Evolutionary conservation across 35 echinoderm and acorn worm species (phyloP), one percentile per base, ranked within the genome.

Genomic region (Holothuria glaberrima): DNA sequence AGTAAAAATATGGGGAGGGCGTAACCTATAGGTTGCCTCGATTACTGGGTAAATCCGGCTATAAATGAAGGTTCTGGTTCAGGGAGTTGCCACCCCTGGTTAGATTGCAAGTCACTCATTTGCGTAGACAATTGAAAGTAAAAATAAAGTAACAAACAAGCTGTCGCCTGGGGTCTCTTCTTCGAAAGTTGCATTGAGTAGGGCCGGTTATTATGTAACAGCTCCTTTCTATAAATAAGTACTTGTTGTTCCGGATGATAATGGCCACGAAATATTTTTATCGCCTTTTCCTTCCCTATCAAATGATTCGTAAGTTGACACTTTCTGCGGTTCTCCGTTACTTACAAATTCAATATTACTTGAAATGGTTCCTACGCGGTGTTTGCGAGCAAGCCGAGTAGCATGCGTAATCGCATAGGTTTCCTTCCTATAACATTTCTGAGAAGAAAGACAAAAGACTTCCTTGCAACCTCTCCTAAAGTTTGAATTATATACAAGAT

Each of bases 401-500:
- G 93, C 61, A 30, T 87, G 94, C 0, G 97, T 99, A 3, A 99
- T 99, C 22, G 97, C 97, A 64, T 99, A 99, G 9, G 91, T 95
- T 34, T 99, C 90, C 25, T 91, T 95, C 52, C 97, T 74, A 76
- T 99, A 93, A 59, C 97, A 99, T 32, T 88, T 92, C 91, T 90
- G 84, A 32, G 90, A 95, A 5, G 97, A 99, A 71, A 91, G 88
- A 44, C 97, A 99, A 71, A 93, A 95, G 13, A 99, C 91, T 57
- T 99, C 97, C 59, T 92, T 94, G 29, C 97, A 99, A 28, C 97
- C 97, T 28, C 97, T 72, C 19, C 97, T 91, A 91, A 99, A 99
- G 76, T 99, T 99, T 21, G 93, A 80, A 69, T 99, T 99, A 72
- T 99, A 99, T 52, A 86, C 88, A 35, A 91, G 74, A 65, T 99